These are phyloP conservation scores for Temnothorax longispinosus DNA, from an alignment of 1,140 invertebrate genomes.

Conservation along the genomic window DNA sequence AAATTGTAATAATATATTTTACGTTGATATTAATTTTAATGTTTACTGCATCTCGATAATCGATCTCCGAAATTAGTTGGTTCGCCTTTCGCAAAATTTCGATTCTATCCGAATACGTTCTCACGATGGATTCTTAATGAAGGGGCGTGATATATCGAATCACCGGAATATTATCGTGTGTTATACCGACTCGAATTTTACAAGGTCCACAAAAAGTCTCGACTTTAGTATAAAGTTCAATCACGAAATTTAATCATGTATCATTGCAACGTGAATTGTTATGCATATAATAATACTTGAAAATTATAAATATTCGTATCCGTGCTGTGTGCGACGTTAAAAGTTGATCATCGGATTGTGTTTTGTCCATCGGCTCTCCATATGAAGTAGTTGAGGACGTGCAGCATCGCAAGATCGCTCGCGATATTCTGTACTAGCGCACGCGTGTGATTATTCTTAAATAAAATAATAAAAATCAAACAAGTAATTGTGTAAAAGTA, in stretches of 20 bases:
- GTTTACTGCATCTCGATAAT: constrained; percentile 21
- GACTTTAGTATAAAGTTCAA: not conserved
- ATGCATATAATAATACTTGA: constrained; percentile 22
- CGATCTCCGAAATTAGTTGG: constrained; percentile 2
- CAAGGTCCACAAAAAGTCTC: not conserved
- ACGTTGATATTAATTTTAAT: constrained; percentile 53
- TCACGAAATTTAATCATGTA: constrained; percentile 13
- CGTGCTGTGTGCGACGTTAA: not conserved
- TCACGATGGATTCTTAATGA: not conserved
- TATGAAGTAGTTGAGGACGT: not conserved
- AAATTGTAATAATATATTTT: constrained; percentile 65
- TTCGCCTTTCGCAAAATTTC: not conserved
- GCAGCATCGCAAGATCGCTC: not conserved
- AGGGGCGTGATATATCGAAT: not conserved
- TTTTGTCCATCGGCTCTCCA: not conserved
- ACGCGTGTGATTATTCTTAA: not conserved
- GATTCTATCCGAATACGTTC: not conserved
- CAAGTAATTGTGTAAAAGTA: not conserved
- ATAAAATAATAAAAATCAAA: constrained; percentile 34
- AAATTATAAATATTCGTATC: constrained; percentile 5
- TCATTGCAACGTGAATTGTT: constrained; percentile 6
- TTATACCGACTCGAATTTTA: constrained; percentile 4
- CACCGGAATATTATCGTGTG: constrained; percentile 27
- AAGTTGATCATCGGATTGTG: not conserved
- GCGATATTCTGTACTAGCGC: not conserved